Conservation (phyloP, 2,113 vertebrate genomes). For the Larimichthys crocea region DNA sequence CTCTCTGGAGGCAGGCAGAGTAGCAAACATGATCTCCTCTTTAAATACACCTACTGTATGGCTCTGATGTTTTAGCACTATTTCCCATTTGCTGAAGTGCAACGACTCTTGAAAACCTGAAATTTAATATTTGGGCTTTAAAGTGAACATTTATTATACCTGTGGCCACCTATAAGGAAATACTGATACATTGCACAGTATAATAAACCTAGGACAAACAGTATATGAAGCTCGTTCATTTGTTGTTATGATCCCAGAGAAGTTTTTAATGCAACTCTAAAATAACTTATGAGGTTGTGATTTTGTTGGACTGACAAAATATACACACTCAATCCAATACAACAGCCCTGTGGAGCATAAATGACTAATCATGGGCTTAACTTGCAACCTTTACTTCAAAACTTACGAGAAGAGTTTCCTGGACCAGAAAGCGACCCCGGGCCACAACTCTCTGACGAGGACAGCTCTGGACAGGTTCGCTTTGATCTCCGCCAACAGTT, state of each 20-base stretch:
- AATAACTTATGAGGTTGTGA: not conserved
- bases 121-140: not conserved
- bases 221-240: not conserved
- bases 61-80: not conserved
- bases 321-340: not conserved
- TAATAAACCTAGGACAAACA: not conserved
- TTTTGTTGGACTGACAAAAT: not conserved
- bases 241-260: not conserved
- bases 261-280: not conserved
- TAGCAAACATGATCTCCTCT: not conserved
- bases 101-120: not conserved
- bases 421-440: constrained; percentile 95
- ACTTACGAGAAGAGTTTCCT: constrained; percentile 97
- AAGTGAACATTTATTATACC: not conserved
- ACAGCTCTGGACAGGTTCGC: constrained; percentile 93
- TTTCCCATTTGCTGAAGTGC: not conserved
- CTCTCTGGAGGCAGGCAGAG: not conserved
- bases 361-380: not conserved
- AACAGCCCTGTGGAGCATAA: not conserved
- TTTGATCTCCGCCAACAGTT: constrained; percentile 91
- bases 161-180: not conserved
- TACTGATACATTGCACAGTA: not conserved
- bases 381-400: not conserved
- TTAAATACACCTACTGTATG: not conserved
- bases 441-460: constrained; percentile 94